Conservation (phyloP, 2,888 invertebrate species). For the Xylophagus ater region DNA sequence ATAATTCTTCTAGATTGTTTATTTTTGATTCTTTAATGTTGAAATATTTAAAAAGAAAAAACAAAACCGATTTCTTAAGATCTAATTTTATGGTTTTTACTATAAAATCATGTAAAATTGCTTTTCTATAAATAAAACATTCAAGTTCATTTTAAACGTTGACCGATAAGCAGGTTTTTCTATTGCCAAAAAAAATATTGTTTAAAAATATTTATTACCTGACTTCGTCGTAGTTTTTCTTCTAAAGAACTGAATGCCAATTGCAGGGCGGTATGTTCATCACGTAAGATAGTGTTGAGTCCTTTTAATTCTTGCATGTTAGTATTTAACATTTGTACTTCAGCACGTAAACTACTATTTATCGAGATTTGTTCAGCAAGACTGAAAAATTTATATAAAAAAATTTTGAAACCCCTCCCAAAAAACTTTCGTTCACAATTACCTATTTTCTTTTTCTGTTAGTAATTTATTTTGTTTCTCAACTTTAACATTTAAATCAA, state of each 20-base stretch:
- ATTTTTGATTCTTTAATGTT: no score
- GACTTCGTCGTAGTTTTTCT: slow-evolving; percentile 72
- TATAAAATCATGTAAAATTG: no score
- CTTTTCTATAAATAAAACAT: no score
- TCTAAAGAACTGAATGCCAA: slow-evolving; percentile 82
- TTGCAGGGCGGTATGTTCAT: slow-evolving; percentile 91
- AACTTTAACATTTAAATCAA: slow-evolving; percentile 73
- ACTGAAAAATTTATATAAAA: slow-evolving; percentile 42
- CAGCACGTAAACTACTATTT: slow-evolving; percentile 56
- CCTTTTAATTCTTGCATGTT: slow-evolving; percentile 67
- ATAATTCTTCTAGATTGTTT: no score
- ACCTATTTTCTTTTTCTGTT: slow-evolving; percentile 61
- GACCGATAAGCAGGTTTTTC: no score
- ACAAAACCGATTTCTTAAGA: no score
- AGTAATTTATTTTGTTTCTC: slow-evolving; percentile 76
- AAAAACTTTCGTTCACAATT: no score
- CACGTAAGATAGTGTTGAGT: slow-evolving; percentile 77
- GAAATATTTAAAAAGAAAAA: no score
- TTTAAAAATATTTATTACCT: no score
- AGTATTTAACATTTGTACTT: slow-evolving; percentile 59
- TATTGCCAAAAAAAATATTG: no score
- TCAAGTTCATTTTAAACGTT: no score
- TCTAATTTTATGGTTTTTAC: no score
- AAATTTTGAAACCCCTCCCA: slow-evolving; percentile 11
- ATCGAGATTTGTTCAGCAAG: slow-evolving; percentile 55